Evolutionary conservation across 2,888 invertebrate species (phyloP).

Genomic region (Graphium colonna): DNA sequence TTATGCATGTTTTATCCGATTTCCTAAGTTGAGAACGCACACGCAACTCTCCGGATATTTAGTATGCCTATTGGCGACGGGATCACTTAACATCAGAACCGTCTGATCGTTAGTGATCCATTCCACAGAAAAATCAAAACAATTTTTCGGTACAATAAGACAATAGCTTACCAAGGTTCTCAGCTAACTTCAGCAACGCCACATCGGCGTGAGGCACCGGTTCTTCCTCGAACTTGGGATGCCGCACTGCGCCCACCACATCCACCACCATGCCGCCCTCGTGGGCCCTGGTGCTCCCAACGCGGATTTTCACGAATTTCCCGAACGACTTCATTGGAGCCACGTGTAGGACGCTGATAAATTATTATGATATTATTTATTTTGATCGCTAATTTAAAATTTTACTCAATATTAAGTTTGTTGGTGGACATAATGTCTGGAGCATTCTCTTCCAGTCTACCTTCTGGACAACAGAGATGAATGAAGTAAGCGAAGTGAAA

Average conservation of each 20-base stretch:
- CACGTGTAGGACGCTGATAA: slow-evolving; percentile 61
- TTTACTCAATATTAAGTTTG: neutral
- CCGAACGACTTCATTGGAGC: slow-evolving; percentile 57
- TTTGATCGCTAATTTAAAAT: neutral
- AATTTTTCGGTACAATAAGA: too few species aligned
- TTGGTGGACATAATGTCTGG: neutral
- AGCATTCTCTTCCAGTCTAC: too few species aligned
- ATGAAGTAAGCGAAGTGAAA: too few species aligned
- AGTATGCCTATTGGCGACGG: too few species aligned
- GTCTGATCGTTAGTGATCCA: too few species aligned
- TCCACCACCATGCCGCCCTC: slow-evolving; percentile 59
- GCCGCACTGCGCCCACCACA: slow-evolving; percentile 61
- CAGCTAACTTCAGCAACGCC: slow-evolving; percentile 58
- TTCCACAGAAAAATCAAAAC: too few species aligned
- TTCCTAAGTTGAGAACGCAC: too few species aligned
- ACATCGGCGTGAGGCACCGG: slow-evolving; percentile 71
- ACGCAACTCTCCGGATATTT: too few species aligned
- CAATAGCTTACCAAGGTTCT: slow-evolving; percentile 56
- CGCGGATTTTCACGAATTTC: slow-evolving; percentile 62
- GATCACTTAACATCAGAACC: too few species aligned
- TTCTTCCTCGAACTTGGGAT: slow-evolving; percentile 73
- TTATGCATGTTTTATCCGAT: too few species aligned
- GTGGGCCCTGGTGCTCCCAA: slow-evolving; percentile 55
- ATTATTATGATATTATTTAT: neutral
- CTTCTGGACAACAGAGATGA: too few species aligned